Conservation (phyloP, 2,113 vertebrate species). For the Syngnathus scovelli region DNA sequence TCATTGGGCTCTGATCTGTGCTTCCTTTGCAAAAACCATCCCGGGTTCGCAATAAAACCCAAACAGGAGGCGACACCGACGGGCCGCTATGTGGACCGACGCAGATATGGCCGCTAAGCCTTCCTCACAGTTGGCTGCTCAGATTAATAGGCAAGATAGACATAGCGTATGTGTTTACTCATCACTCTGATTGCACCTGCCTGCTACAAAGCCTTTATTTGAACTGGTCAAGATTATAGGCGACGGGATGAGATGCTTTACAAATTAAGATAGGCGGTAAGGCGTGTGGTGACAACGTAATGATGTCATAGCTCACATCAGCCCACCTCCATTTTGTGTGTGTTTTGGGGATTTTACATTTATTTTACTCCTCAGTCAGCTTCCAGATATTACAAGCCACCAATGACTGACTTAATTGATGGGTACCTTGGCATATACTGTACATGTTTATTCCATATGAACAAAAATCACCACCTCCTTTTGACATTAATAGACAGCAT, state of each 20-base stretch:
- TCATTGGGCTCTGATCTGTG: slow-evolving; percentile 47
- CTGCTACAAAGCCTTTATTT: slow-evolving; percentile 52
- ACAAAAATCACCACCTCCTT: slow-evolving; percentile 2
- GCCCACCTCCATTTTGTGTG: slow-evolving; percentile 8
- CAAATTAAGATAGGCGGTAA: slow-evolving; percentile 59
- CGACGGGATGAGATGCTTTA: slow-evolving; percentile 45
- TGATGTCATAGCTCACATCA: slow-evolving; percentile 36
- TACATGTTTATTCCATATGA: not conserved
- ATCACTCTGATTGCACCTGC: slow-evolving; percentile 61
- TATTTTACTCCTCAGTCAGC: not conserved
- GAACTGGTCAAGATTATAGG: slow-evolving; percentile 45
- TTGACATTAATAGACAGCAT: slow-evolving; percentile 43
- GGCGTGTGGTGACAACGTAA: slow-evolving; percentile 38
- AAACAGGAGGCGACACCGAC: slow-evolving; percentile 55
- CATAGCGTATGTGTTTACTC: slow-evolving; percentile 62
- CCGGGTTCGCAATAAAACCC: slow-evolving; percentile 59
- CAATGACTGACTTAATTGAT: too few species aligned
- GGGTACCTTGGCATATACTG: not conserved
- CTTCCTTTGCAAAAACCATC: slow-evolving; percentile 46
- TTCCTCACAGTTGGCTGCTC: slow-evolving; percentile 68
- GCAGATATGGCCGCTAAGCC: slow-evolving; percentile 59
- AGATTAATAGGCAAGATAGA: slow-evolving; percentile 76
- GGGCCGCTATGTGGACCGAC: slow-evolving; percentile 48
- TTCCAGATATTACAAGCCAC: too few species aligned
- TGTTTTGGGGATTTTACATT: not conserved